Conservation (phyloP, 2,888 invertebrate genomes). For the Panzeria rudis region DNA sequence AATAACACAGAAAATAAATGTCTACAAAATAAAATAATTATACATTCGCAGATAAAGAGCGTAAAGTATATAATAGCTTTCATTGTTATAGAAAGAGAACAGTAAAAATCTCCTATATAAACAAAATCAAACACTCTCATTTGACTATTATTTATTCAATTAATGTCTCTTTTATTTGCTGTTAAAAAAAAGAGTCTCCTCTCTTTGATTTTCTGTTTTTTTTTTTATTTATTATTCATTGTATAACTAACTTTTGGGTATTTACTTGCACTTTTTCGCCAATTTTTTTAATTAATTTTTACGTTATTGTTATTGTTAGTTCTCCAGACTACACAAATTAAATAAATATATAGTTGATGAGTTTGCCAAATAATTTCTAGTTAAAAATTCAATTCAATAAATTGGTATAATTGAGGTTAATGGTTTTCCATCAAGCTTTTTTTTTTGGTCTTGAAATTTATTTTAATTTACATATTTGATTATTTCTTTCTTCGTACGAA, state of each 20-base stretch:
- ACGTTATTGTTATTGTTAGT: background rate
- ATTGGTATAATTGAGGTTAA: background rate
- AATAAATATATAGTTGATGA: background rate
- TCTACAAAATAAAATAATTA: constrained; percentile 18
- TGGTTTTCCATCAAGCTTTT: background rate
- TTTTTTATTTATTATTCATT: constrained; percentile 9
- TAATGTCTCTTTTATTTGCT: constrained; percentile 10
- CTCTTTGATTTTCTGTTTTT: background rate
- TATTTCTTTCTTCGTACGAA: no score
- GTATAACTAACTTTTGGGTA: background rate
- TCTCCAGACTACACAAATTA: constrained; percentile 1
- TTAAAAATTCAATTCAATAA: background rate
- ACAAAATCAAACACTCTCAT: constrained; percentile 4
- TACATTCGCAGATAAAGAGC: background rate
- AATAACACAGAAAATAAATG: constrained; percentile 7
- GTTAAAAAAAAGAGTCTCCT: constrained; percentile 14
- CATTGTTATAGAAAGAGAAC: constrained; percentile 7
- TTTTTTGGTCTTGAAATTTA: background rate
- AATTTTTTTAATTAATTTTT: constrained; percentile 5
- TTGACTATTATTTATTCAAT: background rate
- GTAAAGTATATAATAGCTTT: constrained; percentile 13
- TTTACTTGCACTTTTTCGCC: constrained; percentile 11
- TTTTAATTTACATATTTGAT: background rate
- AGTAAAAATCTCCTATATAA: background rate
- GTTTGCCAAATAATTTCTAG: background rate